Conservation (phyloP, 2,113 vertebrate species). For the Macrotis lagotis region DNA sequence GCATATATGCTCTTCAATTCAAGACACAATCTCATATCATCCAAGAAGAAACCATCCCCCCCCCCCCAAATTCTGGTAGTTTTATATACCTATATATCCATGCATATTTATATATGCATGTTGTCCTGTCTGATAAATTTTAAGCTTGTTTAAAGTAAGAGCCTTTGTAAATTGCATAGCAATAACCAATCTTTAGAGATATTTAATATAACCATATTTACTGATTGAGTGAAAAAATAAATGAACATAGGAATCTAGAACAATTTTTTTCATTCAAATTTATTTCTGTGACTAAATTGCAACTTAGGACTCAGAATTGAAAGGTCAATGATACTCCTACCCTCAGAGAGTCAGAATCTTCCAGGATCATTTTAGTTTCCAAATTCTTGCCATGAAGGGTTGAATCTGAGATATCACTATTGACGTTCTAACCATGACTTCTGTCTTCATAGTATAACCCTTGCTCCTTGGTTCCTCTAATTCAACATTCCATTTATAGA, state of each 20-base stretch:
- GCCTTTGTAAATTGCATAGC: background rate
- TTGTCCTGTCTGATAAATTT: background rate
- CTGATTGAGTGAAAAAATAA: background rate
- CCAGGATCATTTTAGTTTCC: background rate
- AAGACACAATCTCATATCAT: no score
- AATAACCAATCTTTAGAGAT: background rate
- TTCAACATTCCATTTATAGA: constrained; percentile 21
- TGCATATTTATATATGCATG: no score
- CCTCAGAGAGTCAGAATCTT: background rate
- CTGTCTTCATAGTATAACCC: background rate
- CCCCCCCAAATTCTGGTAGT: background rate
- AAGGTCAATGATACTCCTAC: background rate
- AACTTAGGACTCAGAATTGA: background rate
- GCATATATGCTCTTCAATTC: no score
- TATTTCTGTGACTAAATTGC: background rate
- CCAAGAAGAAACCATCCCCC: no score
- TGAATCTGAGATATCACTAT: background rate
- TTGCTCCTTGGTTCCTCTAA: constrained; percentile 25
- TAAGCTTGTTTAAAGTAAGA: background rate
- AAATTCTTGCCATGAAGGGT: background rate
- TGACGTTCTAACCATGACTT: background rate
- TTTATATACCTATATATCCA: background rate
- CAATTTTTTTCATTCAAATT: background rate
- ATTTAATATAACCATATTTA: background rate
- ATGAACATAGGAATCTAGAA: background rate